phyloP scores from a whole-genome alignment of 1,140 invertebrate species.

The Brachionus paranguensis region DNA sequence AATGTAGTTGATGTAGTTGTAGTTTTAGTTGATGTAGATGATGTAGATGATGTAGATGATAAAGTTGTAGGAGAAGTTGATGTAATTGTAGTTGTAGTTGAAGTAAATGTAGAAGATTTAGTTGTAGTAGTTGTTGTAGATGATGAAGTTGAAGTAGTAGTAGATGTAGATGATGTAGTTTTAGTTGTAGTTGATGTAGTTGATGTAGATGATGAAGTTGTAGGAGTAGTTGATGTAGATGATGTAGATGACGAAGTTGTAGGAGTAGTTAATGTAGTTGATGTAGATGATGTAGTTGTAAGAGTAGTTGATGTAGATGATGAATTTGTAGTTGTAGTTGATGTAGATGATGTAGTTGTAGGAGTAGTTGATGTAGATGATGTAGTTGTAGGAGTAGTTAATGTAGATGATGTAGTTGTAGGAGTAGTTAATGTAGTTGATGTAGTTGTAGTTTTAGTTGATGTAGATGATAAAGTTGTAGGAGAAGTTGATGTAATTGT shows the following conservation, averaged over 20 bases:
- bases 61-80: neutral
- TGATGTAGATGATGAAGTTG: no score
- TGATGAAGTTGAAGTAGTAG: neutral
- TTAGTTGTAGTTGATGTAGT: neutral
- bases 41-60: neutral
- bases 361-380: neutral
- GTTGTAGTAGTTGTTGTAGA: neutral
- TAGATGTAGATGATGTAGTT: neutral
- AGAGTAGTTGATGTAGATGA: no score
- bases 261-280: neutral
- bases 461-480: neutral
- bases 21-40: neutral
- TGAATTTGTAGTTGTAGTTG: neutral
- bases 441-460: neutral
- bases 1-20: neutral
- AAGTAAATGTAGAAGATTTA: neutral
- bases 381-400: neutral
- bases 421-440: neutral
- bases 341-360: neutral
- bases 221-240: neutral
- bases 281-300: neutral
- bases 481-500: neutral
- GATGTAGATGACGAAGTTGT: neutral
- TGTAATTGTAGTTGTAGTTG: neutral
- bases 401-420: neutral